Evolutionary conservation across 1,140 invertebrate genomes (phyloP).

Genomic region (Drosophila ananassae): DNA sequence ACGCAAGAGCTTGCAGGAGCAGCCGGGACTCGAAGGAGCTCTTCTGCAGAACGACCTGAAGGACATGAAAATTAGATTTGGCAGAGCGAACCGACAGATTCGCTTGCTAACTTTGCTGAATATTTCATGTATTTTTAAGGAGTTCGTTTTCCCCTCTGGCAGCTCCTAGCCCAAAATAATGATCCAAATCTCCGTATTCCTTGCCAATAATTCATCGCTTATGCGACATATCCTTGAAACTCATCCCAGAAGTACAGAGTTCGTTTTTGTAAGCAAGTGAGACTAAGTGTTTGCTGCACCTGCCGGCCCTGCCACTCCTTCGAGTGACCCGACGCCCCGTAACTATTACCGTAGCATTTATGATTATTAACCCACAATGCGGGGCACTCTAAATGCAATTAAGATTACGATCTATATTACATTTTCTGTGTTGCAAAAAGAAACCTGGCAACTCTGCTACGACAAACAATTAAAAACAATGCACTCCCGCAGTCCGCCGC

Average conservation of each 20-base stretch:
- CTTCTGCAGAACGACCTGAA: slow-evolving; percentile 2
- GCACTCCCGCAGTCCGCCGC: slow-evolving; percentile 29
- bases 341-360: slow-evolving; percentile 81
- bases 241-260: too few species aligned
- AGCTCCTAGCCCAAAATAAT: neutral
- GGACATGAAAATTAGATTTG: slow-evolving; percentile 39
- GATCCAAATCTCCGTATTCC: neutral
- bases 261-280: too few species aligned
- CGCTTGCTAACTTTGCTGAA: slow-evolving; percentile 6
- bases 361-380: slow-evolving; percentile 82
- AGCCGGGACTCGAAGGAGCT: slow-evolving; percentile 9
- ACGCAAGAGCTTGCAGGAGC: slow-evolving; percentile 25
- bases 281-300: slow-evolving; percentile 41
- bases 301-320: slow-evolving; percentile 22
- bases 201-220: too few species aligned
- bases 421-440: slow-evolving; percentile 55
- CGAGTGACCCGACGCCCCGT: slow-evolving; percentile 31
- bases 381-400: slow-evolving; percentile 82
- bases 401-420: slow-evolving; percentile 80
- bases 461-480: slow-evolving; percentile 82
- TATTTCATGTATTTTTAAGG: slow-evolving; percentile 19
- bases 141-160: slow-evolving; percentile 6
- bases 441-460: slow-evolving; percentile 58
- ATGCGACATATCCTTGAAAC: too few species aligned
- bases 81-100: slow-evolving; percentile 1